Evolutionary conservation across 1,140 invertebrate species (phyloP), one percentile per base, ranked within the genome.

Genomic region (Drosophila pachea): DNA sequence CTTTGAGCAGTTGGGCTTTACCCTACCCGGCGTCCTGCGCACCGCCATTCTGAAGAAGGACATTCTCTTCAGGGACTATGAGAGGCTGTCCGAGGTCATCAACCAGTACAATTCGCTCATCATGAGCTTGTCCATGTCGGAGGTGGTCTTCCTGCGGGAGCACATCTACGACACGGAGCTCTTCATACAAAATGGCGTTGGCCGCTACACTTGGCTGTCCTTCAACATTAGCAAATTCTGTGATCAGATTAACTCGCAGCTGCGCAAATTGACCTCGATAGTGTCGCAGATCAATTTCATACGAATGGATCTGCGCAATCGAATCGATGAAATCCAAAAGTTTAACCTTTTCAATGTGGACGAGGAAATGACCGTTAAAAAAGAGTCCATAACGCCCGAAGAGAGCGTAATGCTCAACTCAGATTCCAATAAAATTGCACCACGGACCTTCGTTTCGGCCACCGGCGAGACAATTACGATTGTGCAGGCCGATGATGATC

Each of bases 171-270:
- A 95, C 40, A 92, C 96, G 45, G 94, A 96, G 77, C 92, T 94
- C 22, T 91, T 93, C 43, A 94, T 98, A 54, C 92, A 95, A 61
- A 94, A 95, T 29, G 96, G 96, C 6, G 88, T 95, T 0, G 94
- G 93, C 5, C 91, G 96, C 32, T 93, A 96, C 32, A 95, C 94
- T 56, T 97, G 96, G 96, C 94, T 93, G 65, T 95, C 95, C 0
- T 90, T 97, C 4, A 93, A 94, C 9, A 96, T 97, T 47, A 90
- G 90, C 36, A 94, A 96, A 54, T 97, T 94, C 82, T 91, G 93
- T 9, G 70, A 89, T 0, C 90, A 90, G 22, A 94, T 93, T 47
- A 81, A 84, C 12, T 74, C 68, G 0, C 87, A 92, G 58, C 61
- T 93, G 9, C 92, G 91, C 32, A 92, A 92, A 74, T 90, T 95